Conservation (phyloP, 2,888 invertebrate species). For the Phasia obesa region DNA sequence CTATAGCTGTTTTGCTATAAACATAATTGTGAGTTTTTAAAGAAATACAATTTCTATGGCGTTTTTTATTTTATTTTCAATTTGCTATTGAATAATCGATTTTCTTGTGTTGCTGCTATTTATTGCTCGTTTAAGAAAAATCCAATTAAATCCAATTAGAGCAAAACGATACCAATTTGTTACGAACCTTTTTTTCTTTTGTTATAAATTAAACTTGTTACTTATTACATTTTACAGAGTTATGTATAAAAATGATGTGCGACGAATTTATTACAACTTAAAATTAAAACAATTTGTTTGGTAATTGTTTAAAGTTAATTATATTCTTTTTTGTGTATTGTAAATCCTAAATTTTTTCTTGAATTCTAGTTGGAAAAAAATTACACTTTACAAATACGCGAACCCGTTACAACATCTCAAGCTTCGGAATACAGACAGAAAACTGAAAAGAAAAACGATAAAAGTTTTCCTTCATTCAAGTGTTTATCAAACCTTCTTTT, state of each 20-base stretch:
- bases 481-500: slow-evolving; percentile 32
- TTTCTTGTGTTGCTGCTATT: slow-evolving; percentile 36
- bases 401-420: slow-evolving; percentile 62
- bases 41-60: slow-evolving; percentile 2
- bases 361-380: slow-evolving; percentile 43
- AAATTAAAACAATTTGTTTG: slow-evolving; percentile 56
- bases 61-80: slow-evolving; percentile 26
- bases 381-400: slow-evolving; percentile 59
- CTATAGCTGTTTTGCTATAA: neutral
- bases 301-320: slow-evolving; percentile 46
- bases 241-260: slow-evolving; percentile 63
- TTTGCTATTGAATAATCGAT: slow-evolving; percentile 71
- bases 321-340: slow-evolving; percentile 35
- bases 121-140: slow-evolving; percentile 38
- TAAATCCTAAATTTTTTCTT: slow-evolving; percentile 38
- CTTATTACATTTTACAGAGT: slow-evolving; percentile 50
- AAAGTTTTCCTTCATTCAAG: slow-evolving; percentile 33
- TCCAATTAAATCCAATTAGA: slow-evolving; percentile 68
- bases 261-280: slow-evolving; percentile 59
- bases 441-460: slow-evolving; percentile 63
- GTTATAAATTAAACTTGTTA: slow-evolving; percentile 53
- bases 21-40: slow-evolving; percentile 12
- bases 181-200: slow-evolving; percentile 51
- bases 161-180: slow-evolving; percentile 44
- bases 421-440: slow-evolving; percentile 66